These are phyloP conservation scores for Hyles lineata DNA, from an alignment of 2,888 invertebrate species.

Conservation along the genomic window DNA sequence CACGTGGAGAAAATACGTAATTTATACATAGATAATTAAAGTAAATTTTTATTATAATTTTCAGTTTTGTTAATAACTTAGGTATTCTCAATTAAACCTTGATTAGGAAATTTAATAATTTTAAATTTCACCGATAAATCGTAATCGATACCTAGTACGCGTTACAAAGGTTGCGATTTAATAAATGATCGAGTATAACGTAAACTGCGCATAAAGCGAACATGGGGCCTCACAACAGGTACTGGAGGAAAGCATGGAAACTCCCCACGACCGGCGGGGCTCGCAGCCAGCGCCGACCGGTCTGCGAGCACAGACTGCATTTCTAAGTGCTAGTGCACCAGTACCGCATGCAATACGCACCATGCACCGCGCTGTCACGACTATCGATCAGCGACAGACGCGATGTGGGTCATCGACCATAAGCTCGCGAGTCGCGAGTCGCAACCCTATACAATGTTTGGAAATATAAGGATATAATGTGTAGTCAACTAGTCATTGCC, in stretches of 20 bases:
- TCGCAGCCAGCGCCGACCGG: constrained; percentile 31
- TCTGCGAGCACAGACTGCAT: constrained; percentile 28
- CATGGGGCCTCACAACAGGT: neutral
- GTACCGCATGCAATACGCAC: neutral
- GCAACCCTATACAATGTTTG: too few relatives aligned
- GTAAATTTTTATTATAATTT: too few relatives aligned
- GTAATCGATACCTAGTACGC: neutral
- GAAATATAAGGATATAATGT: too few relatives aligned
- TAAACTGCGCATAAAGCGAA: neutral
- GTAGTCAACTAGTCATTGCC: too few relatives aligned
- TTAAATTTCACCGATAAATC: too few relatives aligned
- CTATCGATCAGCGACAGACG: neutral
- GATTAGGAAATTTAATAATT: too few relatives aligned
- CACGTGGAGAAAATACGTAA: too few relatives aligned
- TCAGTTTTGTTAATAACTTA: too few relatives aligned
- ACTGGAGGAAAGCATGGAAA: constrained; percentile 25
- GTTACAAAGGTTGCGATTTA: neutral
- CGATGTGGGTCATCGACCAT: neutral
- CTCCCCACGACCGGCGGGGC: constrained; percentile 26
- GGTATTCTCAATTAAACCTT: too few relatives aligned
- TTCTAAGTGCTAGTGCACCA: constrained; percentile 16
- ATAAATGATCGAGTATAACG: neutral
- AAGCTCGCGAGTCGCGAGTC: too few relatives aligned
- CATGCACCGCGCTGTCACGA: neutral
- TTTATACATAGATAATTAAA: too few relatives aligned